These are phyloP conservation scores for Euzophera pinguis DNA, from an alignment of 2,888 invertebrate species.

Conservation along the genomic window DNA sequence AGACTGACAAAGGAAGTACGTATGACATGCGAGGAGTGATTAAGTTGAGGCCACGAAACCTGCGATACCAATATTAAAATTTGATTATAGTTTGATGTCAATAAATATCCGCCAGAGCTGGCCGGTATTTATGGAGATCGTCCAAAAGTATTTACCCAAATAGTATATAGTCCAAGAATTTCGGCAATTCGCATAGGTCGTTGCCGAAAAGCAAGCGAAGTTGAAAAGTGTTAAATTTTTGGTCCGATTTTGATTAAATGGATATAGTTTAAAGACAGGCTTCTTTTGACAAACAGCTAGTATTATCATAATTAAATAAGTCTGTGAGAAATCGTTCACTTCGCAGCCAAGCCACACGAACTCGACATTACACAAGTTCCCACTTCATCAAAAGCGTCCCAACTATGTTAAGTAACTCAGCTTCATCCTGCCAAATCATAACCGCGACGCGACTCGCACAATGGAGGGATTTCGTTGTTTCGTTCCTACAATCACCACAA, in stretches of 20 bases:
- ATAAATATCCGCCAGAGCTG: too few species aligned
- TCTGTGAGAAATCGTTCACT: neutral
- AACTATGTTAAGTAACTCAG: neutral
- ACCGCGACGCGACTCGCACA: neutral
- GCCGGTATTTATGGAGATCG: too few species aligned
- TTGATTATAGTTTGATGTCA: too few species aligned
- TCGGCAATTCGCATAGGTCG: too few species aligned
- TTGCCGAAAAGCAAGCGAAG: too few species aligned
- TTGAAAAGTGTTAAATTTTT: too few species aligned
- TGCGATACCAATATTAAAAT: neutral
- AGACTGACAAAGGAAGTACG: neutral
- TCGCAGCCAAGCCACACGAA: neutral
- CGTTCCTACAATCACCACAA: too few species aligned
- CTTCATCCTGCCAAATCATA: slow-evolving; percentile 6
- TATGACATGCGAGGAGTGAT: slow-evolving; percentile 3
- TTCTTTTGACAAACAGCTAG: too few species aligned
- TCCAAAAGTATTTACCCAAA: too few species aligned
- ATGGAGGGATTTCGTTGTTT: neutral
- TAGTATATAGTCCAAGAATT: too few species aligned
- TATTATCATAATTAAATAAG: neutral
- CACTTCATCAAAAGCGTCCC: slow-evolving; percentile 4
- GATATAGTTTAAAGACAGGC: too few species aligned
- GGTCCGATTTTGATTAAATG: too few species aligned
- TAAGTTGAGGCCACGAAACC: neutral
- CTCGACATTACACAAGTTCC: neutral